Base-by-base conservation (phyloP, 2,888 invertebrate species). In the Lissonota sp. region DNA sequence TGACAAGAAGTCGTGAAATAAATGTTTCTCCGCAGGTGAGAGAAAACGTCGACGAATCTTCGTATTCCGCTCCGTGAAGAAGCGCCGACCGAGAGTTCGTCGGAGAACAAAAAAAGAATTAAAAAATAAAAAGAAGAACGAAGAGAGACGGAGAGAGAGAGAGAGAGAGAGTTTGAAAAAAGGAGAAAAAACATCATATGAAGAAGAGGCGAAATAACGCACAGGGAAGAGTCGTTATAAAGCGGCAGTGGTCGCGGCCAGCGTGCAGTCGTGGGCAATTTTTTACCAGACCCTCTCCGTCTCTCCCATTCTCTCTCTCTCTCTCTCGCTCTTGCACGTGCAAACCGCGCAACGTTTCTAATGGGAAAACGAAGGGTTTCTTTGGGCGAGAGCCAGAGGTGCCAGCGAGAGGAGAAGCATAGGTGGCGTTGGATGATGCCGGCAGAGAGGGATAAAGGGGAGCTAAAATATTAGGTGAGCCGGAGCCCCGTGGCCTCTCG, bases 391-490 rank as follows among this genome's bases (percentile, higher is more conserved):
- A 51, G 46, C 42, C 66, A 55, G 67, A 70, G 77, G 69, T 77
- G 64, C 57, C 74, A 37, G 39, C 26, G 26, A 26, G 26, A 26
- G 26, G 26, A 26, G 42, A 51, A 71, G 10, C 51, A 79, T 57
- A 51, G 62, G 69, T 70, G 74, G 49, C 58, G 42, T 26, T 44
- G 49, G 44, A 60, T 51, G 71, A 26, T 26, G 26, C 26, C 26
- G 26, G 26, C 26, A 26, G 26, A 26, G 49, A 66, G 74, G 40
- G 40, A 70, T 78, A 60, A 67, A 72, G 79, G 83, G 83, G 82
- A 83, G 83, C 84, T 87, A 83, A 88, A 88, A 87, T 88, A 86
- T 88, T 87, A 85, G 85, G 85, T 78, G 85, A 84, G 84, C 79
- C 55, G 73, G 83, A 83, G 81, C 84, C 84, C 82, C 81, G 82